phyloP scores from a whole-genome alignment of 2,888 invertebrate genomes.

The Tachina lurida region DNA sequence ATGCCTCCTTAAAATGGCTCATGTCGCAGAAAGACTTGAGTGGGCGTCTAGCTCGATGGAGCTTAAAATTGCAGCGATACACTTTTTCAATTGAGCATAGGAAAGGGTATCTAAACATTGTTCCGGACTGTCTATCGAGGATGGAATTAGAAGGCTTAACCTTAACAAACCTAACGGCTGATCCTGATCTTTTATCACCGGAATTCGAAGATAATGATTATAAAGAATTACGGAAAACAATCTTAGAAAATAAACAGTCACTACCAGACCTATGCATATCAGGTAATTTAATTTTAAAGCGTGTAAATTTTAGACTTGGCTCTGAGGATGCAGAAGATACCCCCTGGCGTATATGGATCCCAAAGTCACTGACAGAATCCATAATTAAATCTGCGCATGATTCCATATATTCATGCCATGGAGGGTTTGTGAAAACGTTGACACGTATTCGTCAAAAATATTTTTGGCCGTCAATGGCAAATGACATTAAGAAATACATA shows the following conservation, averaged over 20 bases:
- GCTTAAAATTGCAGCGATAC: neutral
- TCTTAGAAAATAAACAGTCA: no score
- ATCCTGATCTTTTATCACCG: no score
- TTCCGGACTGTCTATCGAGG: constrained; percentile 9
- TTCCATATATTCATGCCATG: neutral
- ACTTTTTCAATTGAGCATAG: constrained; percentile 30
- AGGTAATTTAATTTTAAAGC: neutral
- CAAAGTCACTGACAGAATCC: neutral
- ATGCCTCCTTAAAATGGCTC: neutral
- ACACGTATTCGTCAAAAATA: neutral
- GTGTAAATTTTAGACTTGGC: neutral
- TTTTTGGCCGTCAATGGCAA: neutral
- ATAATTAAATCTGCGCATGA: neutral
- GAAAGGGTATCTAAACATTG: constrained; percentile 20
- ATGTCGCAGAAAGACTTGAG: no score
- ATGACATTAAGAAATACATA: neutral
- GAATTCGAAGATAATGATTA: no score
- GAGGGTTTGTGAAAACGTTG: neutral
- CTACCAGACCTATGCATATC: neutral
- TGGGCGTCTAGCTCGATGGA: no score
- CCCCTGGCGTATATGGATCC: no score
- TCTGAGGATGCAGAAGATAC: neutral
- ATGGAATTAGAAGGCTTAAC: neutral
- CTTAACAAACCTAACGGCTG: no score
- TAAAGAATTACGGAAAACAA: no score